Conservation (phyloP, 2,113 vertebrate species). For the Tragelaphus imberbis region DNA sequence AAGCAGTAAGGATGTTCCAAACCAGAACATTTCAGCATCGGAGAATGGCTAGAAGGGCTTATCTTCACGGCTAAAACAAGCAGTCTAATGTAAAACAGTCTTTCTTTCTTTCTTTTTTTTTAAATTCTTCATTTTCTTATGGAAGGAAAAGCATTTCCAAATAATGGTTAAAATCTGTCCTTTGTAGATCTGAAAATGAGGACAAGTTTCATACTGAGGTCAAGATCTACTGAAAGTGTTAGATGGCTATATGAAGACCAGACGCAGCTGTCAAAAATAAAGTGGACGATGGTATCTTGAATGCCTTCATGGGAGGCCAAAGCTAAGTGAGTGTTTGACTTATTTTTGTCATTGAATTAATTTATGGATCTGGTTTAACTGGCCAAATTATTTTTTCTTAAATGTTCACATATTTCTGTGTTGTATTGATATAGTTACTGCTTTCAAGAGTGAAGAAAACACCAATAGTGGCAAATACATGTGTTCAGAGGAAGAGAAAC, state of each 20-base stretch:
- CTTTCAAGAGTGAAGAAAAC: neutral
- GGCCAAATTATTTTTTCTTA: constrained; percentile 12
- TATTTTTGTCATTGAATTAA: constrained; percentile 21
- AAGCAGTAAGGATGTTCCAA: constrained; percentile 22
- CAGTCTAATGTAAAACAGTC: constrained; percentile 30
- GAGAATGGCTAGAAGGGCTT: neutral
- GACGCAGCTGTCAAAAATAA: neutral
- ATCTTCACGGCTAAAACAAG: constrained; percentile 48
- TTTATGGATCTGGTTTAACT: neutral
- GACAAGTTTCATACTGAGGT: constrained; percentile 7
- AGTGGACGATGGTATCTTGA: neutral
- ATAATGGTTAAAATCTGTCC: constrained; percentile 39
- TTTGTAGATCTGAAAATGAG: constrained; percentile 11
- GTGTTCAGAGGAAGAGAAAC: constrained; percentile 5
- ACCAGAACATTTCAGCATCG: constrained; percentile 20
- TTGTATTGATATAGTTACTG: neutral
- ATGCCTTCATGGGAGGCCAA: neutral
- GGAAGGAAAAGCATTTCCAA: constrained; percentile 16
- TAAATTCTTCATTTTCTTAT: constrained; percentile 28
- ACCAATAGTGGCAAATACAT: neutral
- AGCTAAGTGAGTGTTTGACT: constrained; percentile 1
- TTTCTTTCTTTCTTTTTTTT: neutral
- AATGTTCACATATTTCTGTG: neutral
- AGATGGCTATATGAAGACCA: neutral
- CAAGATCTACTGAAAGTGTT: constrained; percentile 12